These are phyloP conservation scores for Cynoglossus semilaevis DNA, from an alignment of 2,113 vertebrate species.

Conservation along the genomic window DNA sequence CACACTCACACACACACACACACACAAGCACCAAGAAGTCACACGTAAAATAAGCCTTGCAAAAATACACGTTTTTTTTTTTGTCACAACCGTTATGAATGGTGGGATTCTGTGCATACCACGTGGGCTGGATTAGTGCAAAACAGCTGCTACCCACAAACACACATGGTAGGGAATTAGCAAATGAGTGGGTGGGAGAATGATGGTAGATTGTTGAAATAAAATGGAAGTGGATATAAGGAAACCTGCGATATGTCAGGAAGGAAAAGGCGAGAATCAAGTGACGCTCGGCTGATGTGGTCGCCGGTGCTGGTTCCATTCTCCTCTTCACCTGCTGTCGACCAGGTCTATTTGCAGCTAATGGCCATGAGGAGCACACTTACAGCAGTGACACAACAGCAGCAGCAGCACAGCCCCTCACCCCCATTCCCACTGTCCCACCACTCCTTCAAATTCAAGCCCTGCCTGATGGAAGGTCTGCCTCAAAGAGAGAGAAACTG, in stretches of 20 bases:
- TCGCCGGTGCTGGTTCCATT: constrained; percentile 22
- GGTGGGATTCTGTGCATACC: constrained; percentile 34
- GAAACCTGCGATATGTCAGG: neutral
- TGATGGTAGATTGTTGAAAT: no score
- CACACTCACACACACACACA: constrained; percentile 6
- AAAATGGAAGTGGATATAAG: constrained; percentile 14
- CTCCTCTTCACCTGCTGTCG: constrained; percentile 15
- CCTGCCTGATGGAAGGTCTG: constrained; percentile 8
- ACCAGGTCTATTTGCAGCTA: constrained; percentile 23
- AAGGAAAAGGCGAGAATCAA: neutral
- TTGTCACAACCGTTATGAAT: constrained; percentile 16
- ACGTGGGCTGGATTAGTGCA: constrained; percentile 46
- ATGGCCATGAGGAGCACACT: constrained; percentile 23
- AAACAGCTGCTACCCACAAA: constrained; percentile 36
- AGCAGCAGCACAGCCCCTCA: neutral
- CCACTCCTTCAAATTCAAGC: constrained; percentile 15
- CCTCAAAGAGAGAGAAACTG: no score
- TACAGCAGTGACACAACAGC: constrained; percentile 16
- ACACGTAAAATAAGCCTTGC: neutral
- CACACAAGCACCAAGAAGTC: neutral
- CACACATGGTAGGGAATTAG: constrained; percentile 14
- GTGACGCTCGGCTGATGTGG: neutral
- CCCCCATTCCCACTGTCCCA: neutral
- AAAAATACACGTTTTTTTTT: constrained; percentile 11
- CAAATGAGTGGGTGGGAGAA: constrained; percentile 34